Evolutionary conservation across 2,888 invertebrate species (phyloP), one percentile per base, ranked within the genome.

Genomic region (Oligia strigilis): DNA sequence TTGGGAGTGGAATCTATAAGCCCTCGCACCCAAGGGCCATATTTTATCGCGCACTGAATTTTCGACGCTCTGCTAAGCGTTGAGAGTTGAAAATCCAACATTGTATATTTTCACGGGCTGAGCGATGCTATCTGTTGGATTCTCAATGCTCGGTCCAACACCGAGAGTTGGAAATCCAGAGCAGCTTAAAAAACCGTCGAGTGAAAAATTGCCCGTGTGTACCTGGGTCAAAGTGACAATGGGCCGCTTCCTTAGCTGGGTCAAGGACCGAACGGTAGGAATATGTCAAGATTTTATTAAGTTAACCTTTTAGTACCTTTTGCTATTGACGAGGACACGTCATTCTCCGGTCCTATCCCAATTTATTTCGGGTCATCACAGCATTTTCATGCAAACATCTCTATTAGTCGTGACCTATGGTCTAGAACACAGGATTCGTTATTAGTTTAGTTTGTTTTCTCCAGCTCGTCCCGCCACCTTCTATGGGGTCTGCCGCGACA

Each of bases 1-100:
- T 14, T 80, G 29, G 40, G 43, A 43, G 17, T 73, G 29, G 13
- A 40, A 75, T 75, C 29, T 67, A 43, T 64, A 55, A 40, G 5
- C 36, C 23, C 17, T 29, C 19, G 9, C 8, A 1, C 36, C 36
- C 36, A 23, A 55, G 70, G 23, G 52, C 0, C 4, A 6, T 29
- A 4, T 71, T 71, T 9, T 14, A 23, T 9, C 14, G 52, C 23
- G 8, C 52, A 36, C 36, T 55, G 36, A 9, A 71, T 23, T 23
- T 71, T 36, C 52, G 23, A 36, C 36, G 4, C 23, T 55, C 8
- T 36, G 23, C 36, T 36, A 14, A 23, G 14, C 1, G 5, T 23
- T 23, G 4, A 71, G 14, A 55, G 23, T 40, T 71, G 36, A 71
- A 55, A 40, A 40, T 71, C 23, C 9, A 71, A 71, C 5, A 71